A percentile compares a stretch with the other conserved stretches of the same genome.
phyloP scores from a whole-genome alignment of 2,888 invertebrate genomes.

The Parnassius apollo region DNA sequence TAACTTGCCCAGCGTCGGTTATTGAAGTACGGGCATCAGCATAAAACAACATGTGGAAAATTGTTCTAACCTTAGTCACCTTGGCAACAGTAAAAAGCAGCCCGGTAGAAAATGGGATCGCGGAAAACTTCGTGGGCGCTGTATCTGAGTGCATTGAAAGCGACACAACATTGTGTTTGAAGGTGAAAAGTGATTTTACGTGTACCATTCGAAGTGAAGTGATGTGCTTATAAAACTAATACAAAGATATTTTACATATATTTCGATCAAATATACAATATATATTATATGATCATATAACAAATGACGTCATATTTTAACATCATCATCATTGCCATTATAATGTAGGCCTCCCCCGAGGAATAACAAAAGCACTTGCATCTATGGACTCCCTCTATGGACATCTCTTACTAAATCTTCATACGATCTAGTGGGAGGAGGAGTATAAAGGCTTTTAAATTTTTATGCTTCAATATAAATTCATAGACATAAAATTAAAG shows the following conservation, averaged over 20 bases:
- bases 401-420: too few relatives aligned
- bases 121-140: slow-evolving; percentile 70
- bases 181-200: slow-evolving; percentile 73
- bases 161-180: slow-evolving; percentile 82
- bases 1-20: slow-evolving; percentile 65
- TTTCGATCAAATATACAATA: neutral
- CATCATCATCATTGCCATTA: neutral
- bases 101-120: slow-evolving; percentile 65
- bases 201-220: slow-evolving; percentile 45
- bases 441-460: too few relatives aligned
- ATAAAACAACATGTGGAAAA: slow-evolving; percentile 59
- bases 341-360: too few relatives aligned
- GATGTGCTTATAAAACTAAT: slow-evolving; percentile 36
- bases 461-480: too few relatives aligned
- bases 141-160: slow-evolving; percentile 81
- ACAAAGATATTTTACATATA: slow-evolving; percentile 1
- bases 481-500: neutral
- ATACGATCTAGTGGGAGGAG: too few relatives aligned
- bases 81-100: slow-evolving; percentile 63
- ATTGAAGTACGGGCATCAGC: slow-evolving; percentile 49
- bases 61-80: slow-evolving; percentile 58
- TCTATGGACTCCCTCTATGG: too few relatives aligned
- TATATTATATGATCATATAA: too few relatives aligned
- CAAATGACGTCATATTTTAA: neutral
- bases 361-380: too few relatives aligned